Percentiles rank a stretch among this genome's conserved stretches.
phyloP scores from a whole-genome alignment of 2,113 vertebrate species.

The Rissa tridactyla region DNA sequence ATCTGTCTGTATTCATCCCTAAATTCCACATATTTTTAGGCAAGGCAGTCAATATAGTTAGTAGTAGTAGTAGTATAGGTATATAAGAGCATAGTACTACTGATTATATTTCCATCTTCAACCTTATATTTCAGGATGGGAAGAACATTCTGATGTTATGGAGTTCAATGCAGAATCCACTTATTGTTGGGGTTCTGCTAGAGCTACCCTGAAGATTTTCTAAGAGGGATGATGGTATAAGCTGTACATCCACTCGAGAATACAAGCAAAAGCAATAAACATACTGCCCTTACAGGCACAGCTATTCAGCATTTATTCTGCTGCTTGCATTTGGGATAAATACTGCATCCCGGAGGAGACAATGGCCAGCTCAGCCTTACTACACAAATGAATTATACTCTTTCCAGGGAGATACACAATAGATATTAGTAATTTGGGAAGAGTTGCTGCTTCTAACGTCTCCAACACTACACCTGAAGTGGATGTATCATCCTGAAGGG shows the following conservation, averaged over 20 bases:
- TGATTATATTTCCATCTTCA: not conserved
- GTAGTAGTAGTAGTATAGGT: not conserved
- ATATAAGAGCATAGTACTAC: not conserved
- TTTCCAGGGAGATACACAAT: not conserved
- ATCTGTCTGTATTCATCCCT: not conserved
- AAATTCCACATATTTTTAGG: not conserved
- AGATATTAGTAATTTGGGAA: not conserved
- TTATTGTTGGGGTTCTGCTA: not conserved
- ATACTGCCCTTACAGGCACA: not conserved
- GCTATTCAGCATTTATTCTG: not conserved
- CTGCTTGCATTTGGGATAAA: not conserved
- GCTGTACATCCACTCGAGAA: not conserved
- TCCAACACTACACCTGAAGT: not conserved
- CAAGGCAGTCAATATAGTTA: not conserved
- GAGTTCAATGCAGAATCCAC: accelerated
- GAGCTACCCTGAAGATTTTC: not conserved
- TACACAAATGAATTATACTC: not conserved
- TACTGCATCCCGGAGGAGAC: not conserved
- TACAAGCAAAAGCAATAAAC: not conserved
- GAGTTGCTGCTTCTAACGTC: not conserved
- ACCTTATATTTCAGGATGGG: not conserved
- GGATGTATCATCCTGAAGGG: not conserved
- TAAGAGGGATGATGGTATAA: not conserved
- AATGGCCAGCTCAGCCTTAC: not conserved
- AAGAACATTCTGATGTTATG: not conserved